Evolutionary conservation across 2,888 invertebrate species (phyloP), one percentile per base, ranked within the genome.

Genomic region (Apantesis nais): DNA sequence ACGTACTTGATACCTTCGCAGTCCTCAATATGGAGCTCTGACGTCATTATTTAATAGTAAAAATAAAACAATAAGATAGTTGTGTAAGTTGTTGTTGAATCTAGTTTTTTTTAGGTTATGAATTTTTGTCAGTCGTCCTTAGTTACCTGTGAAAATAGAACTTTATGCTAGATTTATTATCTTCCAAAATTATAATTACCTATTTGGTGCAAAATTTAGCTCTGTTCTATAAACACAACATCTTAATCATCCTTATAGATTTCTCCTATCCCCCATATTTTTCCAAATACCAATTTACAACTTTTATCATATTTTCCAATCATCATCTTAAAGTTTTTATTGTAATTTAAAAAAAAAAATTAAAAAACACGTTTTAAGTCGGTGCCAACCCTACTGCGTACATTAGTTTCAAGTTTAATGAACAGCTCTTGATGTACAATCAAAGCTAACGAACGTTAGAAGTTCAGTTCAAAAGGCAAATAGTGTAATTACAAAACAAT

Each of bases 341-440:
- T 0, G 19, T 1, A 5, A 60, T 1, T 31, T n/a, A n/a, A n/a
- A n/a, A 64, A 31, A 44, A 44, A 31, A 0, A 8, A 8, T 39
- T 11, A 39, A 12, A 29, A 2, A 19, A 41, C 39, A 29, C 11
- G 8, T 22, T 64, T 44, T 3, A 19, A 5, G 4, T 52, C 7
- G 1, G 39, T 66, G 31, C 1, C 61, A 67, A 37, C 67, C 67
- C 67, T 67, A 67, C 62, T 70, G 66, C 69, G 58, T 70, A 74
- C 74, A 74, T 71, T 73, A 67, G 68, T 55, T 72, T 62, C 64
- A 67, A 67, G 68, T 72, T 71, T 70, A 71, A 70, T 68, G 67
- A 68, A 65, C 34, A 66, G 48, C 72, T 73, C 72, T 73, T 73
- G 69, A 73, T 73, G 69, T 73, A 37, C 22, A 73, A 73, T 73